These are phyloP conservation scores for Beris chalybata DNA, from an alignment of 2,888 invertebrate genomes.

Conservation along the genomic window DNA sequence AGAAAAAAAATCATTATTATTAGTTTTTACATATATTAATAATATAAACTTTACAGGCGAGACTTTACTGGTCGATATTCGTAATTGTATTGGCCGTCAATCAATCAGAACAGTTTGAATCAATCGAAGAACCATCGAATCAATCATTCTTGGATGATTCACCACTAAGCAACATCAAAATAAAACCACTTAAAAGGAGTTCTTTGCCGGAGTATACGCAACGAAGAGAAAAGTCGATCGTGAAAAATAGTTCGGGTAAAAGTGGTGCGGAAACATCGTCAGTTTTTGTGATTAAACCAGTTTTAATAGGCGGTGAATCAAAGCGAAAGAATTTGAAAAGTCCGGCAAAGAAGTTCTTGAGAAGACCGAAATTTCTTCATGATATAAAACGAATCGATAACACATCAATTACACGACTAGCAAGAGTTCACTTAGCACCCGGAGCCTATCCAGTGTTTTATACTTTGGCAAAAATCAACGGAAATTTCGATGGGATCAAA, in stretches of 20 bases:
- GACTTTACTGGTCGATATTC: neutral
- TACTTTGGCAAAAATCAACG: conserved; percentile 30
- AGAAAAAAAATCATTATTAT: neutral
- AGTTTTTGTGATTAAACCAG: conserved; percentile 24
- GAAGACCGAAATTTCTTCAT: conserved; percentile 28
- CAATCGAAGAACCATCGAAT: neutral
- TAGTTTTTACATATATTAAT: neutral
- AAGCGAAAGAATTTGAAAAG: neutral
- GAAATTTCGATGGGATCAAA: conserved; percentile 21
- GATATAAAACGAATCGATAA: conserved; percentile 7
- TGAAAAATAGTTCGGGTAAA: neutral
- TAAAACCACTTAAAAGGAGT: conserved; percentile 3
- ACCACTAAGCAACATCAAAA: conserved; percentile 22
- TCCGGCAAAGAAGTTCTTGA: conserved; percentile 3
- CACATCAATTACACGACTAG: conserved; percentile 2
- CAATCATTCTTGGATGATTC: conserved; percentile 16
- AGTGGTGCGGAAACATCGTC: conserved; percentile 10
- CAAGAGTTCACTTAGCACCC: conserved; percentile 30
- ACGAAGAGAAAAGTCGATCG: conserved; percentile 8
- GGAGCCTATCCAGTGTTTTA: conserved; percentile 35
- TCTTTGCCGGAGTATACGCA: neutral
- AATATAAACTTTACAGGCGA: too few relatives aligned
- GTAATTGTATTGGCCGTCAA: conserved; percentile 6
- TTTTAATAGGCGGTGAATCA: neutral
- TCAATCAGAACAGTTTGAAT: conserved; percentile 13